Percentiles rank a stretch among this genome's conserved stretches.
Conservation (phyloP, 1,140 invertebrate genomes). For the Acromyrmex heyeri region DNA sequence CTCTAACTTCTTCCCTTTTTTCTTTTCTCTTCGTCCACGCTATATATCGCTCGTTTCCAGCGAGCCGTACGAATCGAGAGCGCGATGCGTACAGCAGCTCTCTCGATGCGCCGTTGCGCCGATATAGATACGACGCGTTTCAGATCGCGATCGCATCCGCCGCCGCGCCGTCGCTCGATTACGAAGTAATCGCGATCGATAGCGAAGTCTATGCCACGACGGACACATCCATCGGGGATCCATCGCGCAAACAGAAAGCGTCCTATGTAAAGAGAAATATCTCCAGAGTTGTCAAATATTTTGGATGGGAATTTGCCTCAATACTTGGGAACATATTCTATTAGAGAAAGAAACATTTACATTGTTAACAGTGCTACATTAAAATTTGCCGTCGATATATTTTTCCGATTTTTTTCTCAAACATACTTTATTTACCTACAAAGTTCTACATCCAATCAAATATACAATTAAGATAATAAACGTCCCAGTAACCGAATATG, state of each 20-base stretch:
- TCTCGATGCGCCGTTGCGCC: background rate
- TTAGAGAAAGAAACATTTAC: background rate
- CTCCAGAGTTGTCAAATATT: background rate
- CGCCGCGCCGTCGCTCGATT: background rate
- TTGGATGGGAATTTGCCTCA: background rate
- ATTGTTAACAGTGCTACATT: background rate
- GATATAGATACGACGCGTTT: slow-evolving; percentile 8
- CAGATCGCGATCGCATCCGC: slow-evolving; percentile 13
- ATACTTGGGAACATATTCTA: background rate
- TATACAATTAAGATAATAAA: background rate
- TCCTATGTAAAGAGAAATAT: slow-evolving; percentile 7
- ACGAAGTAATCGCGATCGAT: background rate
- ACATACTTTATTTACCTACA: no score
- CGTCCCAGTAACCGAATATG: no score
- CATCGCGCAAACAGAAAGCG: background rate
- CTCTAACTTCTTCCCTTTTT: slow-evolving; percentile 2
- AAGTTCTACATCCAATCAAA: background rate
- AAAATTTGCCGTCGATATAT: background rate
- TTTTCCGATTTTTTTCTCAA: background rate
- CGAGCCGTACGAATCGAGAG: slow-evolving; percentile 46
- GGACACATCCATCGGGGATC: slow-evolving; percentile 10
- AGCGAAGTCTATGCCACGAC: background rate
- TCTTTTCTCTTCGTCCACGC: slow-evolving; percentile 33
- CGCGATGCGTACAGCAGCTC: slow-evolving; percentile 31
- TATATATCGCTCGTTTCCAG: slow-evolving; percentile 31